Base-by-base conservation (phyloP, 1,140 invertebrate genomes). In the Helicoverpa zea region DNA sequence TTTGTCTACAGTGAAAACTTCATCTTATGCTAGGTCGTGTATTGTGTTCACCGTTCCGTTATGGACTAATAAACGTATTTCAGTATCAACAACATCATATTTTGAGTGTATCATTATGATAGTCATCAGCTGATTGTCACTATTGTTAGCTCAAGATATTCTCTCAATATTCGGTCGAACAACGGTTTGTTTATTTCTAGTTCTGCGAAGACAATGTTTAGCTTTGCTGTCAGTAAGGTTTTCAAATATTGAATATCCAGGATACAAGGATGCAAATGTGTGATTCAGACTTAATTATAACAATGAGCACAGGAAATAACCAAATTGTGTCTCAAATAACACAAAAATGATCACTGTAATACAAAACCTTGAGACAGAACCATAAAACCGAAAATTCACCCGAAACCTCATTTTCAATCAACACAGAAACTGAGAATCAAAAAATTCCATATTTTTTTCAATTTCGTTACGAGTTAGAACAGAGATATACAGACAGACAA, bases 401-500 rank as follows among this genome's bases (percentile, higher is more conserved):
- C 74, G 29, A 77, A 77, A 66, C 23, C 61, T 16, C 49, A 66
- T 63, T 77, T 77, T 77, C 75, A 77, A 77, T 77, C 61, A 66
- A 51, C 61, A 29, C 7, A 61, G 73, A 70, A 64, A 29, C 66
- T n/a, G 43, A 51, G 75, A 77, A 52, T 68, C 49, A 79, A 59
- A 70, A 68, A 70, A 68, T 43, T 47, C 16, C 35, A 43, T 68
- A 43, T 88, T 88, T 89, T 89, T 85, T 90, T 88, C 88, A 89
- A 90, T 88, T 90, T 87, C 80, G 72, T 83, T 81, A 80, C 82
- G 81, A 84, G 84, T 89, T 90, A 90, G 90, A 85, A 88, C 81
- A 81, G 82, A 85, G 80, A 68, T 83, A 84, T 84, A 86, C 85
- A 87, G 86, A 85, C 89, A 87, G 87, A 88, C 89, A 92, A 92